These are phyloP conservation scores for rat (Rattus norvegicus) DNA, from an alignment of 2,113 vertebrate species.

Conservation along the genomic window DNA sequence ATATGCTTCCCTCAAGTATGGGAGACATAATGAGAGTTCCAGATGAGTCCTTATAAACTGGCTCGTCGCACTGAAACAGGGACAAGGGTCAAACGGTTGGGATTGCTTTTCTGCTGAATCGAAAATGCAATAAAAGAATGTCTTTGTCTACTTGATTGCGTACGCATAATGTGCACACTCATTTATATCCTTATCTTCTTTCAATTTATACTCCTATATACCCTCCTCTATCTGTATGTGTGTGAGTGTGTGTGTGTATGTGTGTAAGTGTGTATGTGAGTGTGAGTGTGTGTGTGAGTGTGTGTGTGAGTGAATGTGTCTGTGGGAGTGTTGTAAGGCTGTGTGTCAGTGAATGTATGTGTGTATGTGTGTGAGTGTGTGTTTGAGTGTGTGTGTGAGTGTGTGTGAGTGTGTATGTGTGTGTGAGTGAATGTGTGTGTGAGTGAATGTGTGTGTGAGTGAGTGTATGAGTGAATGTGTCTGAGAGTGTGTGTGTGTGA, in stretches of 20 bases:
- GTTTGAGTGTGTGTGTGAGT: not conserved
- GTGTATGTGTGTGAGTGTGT: too few relatives aligned
- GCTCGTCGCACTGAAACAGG: not conserved
- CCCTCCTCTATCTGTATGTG: too few relatives aligned
- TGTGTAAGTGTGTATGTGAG: too few relatives aligned
- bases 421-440: not conserved
- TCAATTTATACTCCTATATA: not conserved
- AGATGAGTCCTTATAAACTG: not conserved
- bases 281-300: too few relatives aligned
- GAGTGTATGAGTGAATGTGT: too few relatives aligned
- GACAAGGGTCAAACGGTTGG: not conserved
- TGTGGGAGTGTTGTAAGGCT: too few relatives aligned
- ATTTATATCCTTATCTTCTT: not conserved
- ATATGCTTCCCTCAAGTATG: conserved; percentile 52
- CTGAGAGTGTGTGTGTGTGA: not conserved
- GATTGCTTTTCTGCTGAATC: not conserved
- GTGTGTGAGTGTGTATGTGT: not conserved
- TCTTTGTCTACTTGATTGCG: not conserved
- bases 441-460: not conserved
- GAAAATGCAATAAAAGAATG: conserved; percentile 13
- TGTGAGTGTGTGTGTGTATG: too few relatives aligned
- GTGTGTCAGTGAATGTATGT: too few relatives aligned
- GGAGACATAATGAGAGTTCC: conserved; percentile 49
- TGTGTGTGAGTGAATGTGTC: too few relatives aligned
- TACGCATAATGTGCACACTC: not conserved